Evolutionary conservation across 2,888 invertebrate species (phyloP).

Genomic region (Lithophane socia): DNA sequence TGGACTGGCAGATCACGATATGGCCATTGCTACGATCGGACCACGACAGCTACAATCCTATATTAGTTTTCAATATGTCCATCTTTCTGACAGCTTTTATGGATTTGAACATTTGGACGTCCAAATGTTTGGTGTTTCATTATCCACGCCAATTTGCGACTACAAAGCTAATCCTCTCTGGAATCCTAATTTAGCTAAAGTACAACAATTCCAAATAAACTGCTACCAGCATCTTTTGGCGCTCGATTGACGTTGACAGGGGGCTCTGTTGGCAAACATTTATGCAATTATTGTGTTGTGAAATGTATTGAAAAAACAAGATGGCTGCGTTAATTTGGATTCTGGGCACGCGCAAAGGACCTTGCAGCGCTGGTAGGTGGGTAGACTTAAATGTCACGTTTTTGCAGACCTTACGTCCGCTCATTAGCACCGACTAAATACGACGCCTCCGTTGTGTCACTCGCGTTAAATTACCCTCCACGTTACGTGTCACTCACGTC

Average conservation of each 20-base stretch:
- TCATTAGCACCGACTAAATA: conserved; percentile 43
- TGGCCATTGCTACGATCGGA: too few relatives aligned
- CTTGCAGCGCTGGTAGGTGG: not conserved
- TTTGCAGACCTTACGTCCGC: conserved; percentile 41
- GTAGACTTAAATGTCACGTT: not conserved
- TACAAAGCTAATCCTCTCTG: not conserved
- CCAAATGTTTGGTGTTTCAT: not conserved
- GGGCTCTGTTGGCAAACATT: too few relatives aligned
- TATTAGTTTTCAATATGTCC: not conserved
- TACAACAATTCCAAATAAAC: not conserved
- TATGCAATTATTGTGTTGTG: too few relatives aligned
- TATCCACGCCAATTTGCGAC: not conserved
- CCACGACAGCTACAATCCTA: not conserved
- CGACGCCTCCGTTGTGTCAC: conserved; percentile 27
- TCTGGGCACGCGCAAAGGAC: not conserved
- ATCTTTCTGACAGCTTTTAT: not conserved
- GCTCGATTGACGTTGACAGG: too few relatives aligned
- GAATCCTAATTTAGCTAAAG: conserved; percentile 4
- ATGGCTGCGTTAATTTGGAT: not conserved
- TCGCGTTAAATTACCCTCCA: conserved; percentile 22
- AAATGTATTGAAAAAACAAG: not conserved
- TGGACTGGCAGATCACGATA: too few relatives aligned
- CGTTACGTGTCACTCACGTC: conserved; percentile 11
- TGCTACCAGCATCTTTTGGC: not conserved
- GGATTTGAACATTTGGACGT: too few relatives aligned